Conservation (phyloP, 2,113 vertebrate genomes). For the Illadopsis cleaveri region DNA sequence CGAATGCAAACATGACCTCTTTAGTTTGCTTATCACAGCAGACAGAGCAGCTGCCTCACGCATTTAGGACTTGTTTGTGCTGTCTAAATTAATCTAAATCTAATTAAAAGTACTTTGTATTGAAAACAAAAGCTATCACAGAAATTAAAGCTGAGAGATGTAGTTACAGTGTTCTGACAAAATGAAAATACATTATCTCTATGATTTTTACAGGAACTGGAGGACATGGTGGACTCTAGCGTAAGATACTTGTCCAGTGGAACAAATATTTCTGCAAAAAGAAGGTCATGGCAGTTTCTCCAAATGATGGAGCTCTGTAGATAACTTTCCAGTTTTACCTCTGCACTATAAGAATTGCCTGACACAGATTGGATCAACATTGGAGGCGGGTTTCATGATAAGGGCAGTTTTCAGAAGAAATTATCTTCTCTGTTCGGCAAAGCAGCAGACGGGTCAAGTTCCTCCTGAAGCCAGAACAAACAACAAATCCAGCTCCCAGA, state of each 20-base stretch:
- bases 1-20: not conserved
- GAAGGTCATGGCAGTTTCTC: not conserved
- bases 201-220: not conserved
- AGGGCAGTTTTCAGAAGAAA: slow-evolving; percentile 8
- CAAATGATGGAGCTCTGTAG: not conserved
- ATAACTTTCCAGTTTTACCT: not conserved
- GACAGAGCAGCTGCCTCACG: not conserved
- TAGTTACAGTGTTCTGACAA: not conserved
- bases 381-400: not conserved
- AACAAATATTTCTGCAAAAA: not conserved
- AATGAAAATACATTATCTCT: not conserved
- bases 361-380: not conserved
- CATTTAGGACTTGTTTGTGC: not conserved
- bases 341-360: not conserved
- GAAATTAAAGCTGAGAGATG: not conserved
- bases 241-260: not conserved
- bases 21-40: slow-evolving; percentile 5
- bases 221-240: not conserved
- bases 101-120: not conserved
- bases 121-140: not conserved
- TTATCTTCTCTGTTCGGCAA: not conserved
- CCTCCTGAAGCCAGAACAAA: slow-evolving; percentile 17
- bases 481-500: not conserved
- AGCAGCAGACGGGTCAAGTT: not conserved
- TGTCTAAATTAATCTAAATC: slow-evolving; percentile 10